Conservation (phyloP, 2,113 vertebrate species). For the Nothobranchius furzeri region DNA sequence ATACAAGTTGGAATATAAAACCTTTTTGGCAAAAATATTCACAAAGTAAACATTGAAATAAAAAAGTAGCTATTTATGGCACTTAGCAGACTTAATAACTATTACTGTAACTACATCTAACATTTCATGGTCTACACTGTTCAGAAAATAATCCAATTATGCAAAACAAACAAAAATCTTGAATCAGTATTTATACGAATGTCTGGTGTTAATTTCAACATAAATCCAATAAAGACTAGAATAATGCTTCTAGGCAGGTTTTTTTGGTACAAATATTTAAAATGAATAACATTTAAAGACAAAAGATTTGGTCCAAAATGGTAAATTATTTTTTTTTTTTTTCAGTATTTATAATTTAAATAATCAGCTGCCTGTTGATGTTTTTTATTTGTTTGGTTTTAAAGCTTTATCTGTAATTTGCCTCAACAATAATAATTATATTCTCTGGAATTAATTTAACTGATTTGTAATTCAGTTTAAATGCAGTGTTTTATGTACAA, state of each 20-base stretch:
- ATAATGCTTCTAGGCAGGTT: not conserved
- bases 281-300: not conserved
- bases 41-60: too few species aligned
- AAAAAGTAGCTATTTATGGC: conserved; percentile 22
- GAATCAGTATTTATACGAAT: too few species aligned
- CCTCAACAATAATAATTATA: not conserved
- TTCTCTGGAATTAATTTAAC: not conserved
- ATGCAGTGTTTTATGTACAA: not conserved
- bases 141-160: not conserved
- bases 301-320: conserved; percentile 18
- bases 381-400: not conserved
- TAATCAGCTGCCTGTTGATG: not conserved
- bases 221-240: not conserved
- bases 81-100: conserved; percentile 8
- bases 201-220: not conserved
- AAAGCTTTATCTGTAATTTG: not conserved
- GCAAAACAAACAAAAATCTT: not conserved
- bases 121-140: not conserved
- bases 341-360: not conserved
- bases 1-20: not conserved
- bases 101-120: not conserved
- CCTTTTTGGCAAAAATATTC: not conserved
- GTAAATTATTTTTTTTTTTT: not conserved
- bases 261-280: not conserved
- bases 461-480: not conserved